Evolutionary conservation across 2,888 invertebrate genomes (phyloP), one percentile per base, ranked within the genome.

Genomic region (Monopis laevigella): DNA sequence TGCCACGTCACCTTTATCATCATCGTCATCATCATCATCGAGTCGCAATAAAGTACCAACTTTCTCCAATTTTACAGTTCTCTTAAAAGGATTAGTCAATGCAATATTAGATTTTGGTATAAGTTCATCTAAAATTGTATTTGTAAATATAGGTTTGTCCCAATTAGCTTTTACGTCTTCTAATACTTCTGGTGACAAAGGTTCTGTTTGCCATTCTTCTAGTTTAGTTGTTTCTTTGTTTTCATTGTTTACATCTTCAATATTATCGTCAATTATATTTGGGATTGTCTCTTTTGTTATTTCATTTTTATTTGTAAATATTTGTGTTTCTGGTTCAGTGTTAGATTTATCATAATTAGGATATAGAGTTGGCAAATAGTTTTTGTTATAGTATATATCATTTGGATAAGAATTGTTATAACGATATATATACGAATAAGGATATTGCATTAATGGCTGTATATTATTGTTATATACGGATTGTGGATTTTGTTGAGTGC

Each of bases 1-100:
- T 27, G 28, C 26, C 28, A 30, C 40, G 5, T 40, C 32, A 24
- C 39, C 29, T 13, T 39, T 36, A 4, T 35, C 21, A 2, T 45
- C 35, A 7, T 39, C 26, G 2, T 24, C 36, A 0, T 27, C 28
- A 13, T 48, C 46, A 10, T 67, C 62, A 35, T 71, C 65, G n/a
- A 70, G 16, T 5, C 66, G 69, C 2, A 64, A 48, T 1, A 71
- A 48, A 49, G 67, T 74, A 0, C 63, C 67, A 1, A 75, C 64
- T 48, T 57, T 66, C 41, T 77, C 77, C 5, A 77, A 46, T 40
- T 62, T 71, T 0, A 8, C 46, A 39, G 60, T 69, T 45, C 66
- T 73, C 41, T 59, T 60, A n/a, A 66, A 50, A 1, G 65, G 59
- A 18, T 58, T 66, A 0, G 66, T 29, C 1, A 62, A 21, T n/a